Percentiles rank a stretch among this genome's conserved stretches.
Conservation (phyloP, 1,140 invertebrate species). For the Sinella curviseta region DNA sequence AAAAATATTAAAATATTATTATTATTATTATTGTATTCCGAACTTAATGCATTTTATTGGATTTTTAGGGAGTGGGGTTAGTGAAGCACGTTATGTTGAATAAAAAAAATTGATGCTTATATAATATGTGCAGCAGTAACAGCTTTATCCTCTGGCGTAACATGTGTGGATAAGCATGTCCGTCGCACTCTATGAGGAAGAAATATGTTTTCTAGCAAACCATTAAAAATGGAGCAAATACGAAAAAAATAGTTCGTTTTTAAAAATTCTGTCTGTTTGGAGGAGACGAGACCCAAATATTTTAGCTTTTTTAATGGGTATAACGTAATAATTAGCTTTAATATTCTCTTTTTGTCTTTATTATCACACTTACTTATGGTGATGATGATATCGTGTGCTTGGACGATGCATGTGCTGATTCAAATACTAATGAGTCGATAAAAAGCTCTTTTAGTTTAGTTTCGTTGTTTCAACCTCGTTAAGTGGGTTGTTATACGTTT, state of each 20-base stretch:
- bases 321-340: background rate
- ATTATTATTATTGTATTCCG: background rate
- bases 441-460: background rate
- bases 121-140: too few relatives aligned
- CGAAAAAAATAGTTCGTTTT: too few relatives aligned
- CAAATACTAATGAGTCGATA: slow-evolving; percentile 19
- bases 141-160: background rate
- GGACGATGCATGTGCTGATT: too few relatives aligned
- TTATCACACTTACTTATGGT: too few relatives aligned
- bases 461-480: background rate
- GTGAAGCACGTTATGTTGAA: background rate
- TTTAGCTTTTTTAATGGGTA: background rate
- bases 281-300: too few relatives aligned
- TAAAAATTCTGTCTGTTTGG: too few relatives aligned
- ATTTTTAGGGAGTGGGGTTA: background rate
- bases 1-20: background rate
- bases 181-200: background rate
- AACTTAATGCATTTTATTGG: background rate
- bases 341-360: background rate
- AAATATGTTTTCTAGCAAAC: too few relatives aligned
- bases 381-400: too few relatives aligned
- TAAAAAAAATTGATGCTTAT: too few relatives aligned
- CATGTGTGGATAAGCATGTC: background rate
- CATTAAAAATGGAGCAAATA: too few relatives aligned
- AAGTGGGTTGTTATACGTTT: background rate